phyloP scores from a whole-genome alignment of 2,888 invertebrate genomes.

The Cheiracanthium punctorium region DNA sequence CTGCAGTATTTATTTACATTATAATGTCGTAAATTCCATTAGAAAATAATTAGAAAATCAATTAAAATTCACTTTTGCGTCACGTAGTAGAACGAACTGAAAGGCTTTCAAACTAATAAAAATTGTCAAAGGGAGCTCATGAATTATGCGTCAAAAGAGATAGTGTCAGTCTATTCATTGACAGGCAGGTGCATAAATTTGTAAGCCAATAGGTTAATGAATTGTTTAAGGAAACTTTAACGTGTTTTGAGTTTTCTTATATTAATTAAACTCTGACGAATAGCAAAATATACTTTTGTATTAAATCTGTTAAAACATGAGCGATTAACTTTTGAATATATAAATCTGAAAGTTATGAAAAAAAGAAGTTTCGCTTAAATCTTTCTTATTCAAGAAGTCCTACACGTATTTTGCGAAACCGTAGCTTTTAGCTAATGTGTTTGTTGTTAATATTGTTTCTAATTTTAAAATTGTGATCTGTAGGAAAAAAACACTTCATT shows the following conservation, averaged over 20 bases:
- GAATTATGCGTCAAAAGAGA: not conserved
- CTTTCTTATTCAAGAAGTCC: no score
- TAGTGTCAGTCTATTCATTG: not conserved
- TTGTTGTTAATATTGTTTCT: no score
- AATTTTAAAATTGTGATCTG: no score
- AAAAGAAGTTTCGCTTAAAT: no score
- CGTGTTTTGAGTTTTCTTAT: not conserved
- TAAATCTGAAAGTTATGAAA: no score
- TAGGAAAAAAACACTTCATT: no score
- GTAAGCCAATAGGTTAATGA: conserved; percentile 4
- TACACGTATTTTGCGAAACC: no score
- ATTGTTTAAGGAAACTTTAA: not conserved
- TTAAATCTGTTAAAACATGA: no score
- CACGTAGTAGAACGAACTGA: not conserved
- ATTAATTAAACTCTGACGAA: not conserved
- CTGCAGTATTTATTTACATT: no score
- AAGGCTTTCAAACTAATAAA: not conserved
- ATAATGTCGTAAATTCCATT: not conserved
- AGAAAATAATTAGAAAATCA: not conserved
- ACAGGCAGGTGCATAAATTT: conserved; percentile 1
- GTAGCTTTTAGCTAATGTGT: no score
- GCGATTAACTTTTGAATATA: no score
- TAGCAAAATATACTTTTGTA: not conserved
- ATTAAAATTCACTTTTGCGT: not conserved
- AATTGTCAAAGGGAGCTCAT: not conserved